These are phyloP conservation scores for Sapajus apella DNA, from an alignment of 2,113 vertebrate genomes.

Conservation along the genomic window DNA sequence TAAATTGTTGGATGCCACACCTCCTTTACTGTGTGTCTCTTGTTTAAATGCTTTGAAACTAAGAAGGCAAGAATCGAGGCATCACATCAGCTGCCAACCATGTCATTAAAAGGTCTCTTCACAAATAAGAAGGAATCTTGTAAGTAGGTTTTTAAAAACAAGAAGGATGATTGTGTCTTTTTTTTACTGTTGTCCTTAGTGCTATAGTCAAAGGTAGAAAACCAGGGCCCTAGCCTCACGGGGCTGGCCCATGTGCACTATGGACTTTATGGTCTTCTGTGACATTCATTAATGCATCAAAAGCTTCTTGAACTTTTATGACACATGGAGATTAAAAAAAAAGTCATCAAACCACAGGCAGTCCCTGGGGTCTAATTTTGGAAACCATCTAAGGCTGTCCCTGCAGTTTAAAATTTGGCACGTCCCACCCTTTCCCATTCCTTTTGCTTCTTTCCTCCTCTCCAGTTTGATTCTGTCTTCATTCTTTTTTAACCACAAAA, in stretches of 20 bases:
- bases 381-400: accelerated
- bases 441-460: background rate
- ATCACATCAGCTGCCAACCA: no score
- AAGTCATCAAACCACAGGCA: background rate
- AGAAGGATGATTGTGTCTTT: no score
- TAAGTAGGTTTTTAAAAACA: no score
- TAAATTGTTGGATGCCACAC: no score
- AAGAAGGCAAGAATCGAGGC: no score
- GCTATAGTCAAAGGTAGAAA: accelerated
- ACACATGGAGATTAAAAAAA: background rate
- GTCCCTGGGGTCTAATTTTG: background rate
- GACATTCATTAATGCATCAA: background rate
- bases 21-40: no score
- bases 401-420: background rate
- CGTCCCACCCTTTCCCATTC: no score
- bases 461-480: no score
- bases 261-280: accelerated
- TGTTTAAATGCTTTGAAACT: no score
- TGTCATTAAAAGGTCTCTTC: background rate
- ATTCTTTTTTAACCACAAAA: background rate
- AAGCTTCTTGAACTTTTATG: background rate
- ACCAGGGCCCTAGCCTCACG: accelerated
- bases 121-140: background rate
- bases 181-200: background rate
- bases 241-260: background rate